Conservation (phyloP, 1,140 invertebrate genomes). For the Drosophila biarmipes region DNA sequence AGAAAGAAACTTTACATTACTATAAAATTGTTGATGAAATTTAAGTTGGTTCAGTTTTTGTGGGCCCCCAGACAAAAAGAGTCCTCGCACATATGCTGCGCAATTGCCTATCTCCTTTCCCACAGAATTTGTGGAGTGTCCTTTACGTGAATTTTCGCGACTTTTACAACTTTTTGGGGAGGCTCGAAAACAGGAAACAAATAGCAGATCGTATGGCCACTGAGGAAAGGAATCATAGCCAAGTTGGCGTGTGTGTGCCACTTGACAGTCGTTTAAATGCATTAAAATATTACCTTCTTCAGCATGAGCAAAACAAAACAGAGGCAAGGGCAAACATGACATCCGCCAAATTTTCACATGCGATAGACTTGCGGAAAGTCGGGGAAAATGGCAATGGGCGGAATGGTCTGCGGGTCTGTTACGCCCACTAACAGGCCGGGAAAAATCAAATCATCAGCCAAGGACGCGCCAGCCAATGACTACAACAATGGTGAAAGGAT, state of each 20-base stretch:
- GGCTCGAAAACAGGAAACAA: conserved; percentile 2
- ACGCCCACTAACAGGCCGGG: conserved; percentile 59
- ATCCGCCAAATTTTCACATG: conserved; percentile 68
- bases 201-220: conserved; percentile 1
- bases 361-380: conserved; percentile 28
- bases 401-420: conserved; percentile 9
- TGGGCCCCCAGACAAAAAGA: conserved; percentile 4
- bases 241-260: conserved; percentile 53
- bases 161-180: conserved; percentile 3
- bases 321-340: conserved; percentile 40
- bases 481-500: conserved; percentile 15
- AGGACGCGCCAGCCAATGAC: conserved; percentile 14
- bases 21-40: background rate
- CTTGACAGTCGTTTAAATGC: conserved; percentile 79
- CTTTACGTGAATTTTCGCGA: conserved; percentile 1
- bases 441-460: conserved; percentile 56
- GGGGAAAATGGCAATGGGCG: background rate
- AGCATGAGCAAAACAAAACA: conserved; percentile 23
- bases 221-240: conserved; percentile 11
- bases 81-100: background rate
- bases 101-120: conserved; percentile 9
- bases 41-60: background rate
- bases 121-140: background rate
- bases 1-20: background rate
- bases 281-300: conserved; percentile 73